Evolutionary conservation across 2,888 invertebrate species (phyloP), one percentile per base, ranked within the genome.

Genomic region (Tinea semifulvella): DNA sequence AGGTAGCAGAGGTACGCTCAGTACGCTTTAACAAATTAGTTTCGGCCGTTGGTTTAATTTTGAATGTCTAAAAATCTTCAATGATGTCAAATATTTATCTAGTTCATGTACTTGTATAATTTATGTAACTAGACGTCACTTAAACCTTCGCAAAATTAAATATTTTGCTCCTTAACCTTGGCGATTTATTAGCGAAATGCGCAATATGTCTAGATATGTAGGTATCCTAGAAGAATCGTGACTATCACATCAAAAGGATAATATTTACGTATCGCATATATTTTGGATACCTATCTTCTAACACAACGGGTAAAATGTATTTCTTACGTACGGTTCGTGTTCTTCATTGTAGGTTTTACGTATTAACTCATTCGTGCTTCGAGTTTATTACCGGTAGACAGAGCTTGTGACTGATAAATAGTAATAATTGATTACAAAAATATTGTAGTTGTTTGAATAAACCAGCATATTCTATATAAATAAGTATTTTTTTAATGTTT

Each of bases 191-290:
- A 16, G 36, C 18, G 18, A 36, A 36, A 10, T 18, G 36, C 36
- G 36, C 36, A 36, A 36, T 17, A 36, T 10, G 17, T 18, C 17
- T 36, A 18, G 2, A 8, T 2, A 18, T 18, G 11, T 31, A n/a
- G n/a, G n/a, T n/a, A n/a, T n/a, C n/a, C n/a, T n/a, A n/a, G 7
- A 31, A 31, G 6, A 13, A 3, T 36, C 36, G 36, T 36, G 36
- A 36, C 16, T 18, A 18, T 18, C 36, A 36, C 36, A 36, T 36
- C 36, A 4, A 36, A 36, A 36, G 18, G 16, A 36, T 36, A 36
- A 36, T 36, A 14, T n/a, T n/a, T 17, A 36, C 36, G 18, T 17
- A 4, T 17, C n/a, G 36, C n/a, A n/a, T n/a, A n/a, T n/a, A 36
- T 36, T 17, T 14, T 18, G 3, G 2, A 4, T 35, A 13, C 35